Conservation (phyloP, 2,888 invertebrate species). For the Scaptodrosophila latifasciaeformis region DNA sequence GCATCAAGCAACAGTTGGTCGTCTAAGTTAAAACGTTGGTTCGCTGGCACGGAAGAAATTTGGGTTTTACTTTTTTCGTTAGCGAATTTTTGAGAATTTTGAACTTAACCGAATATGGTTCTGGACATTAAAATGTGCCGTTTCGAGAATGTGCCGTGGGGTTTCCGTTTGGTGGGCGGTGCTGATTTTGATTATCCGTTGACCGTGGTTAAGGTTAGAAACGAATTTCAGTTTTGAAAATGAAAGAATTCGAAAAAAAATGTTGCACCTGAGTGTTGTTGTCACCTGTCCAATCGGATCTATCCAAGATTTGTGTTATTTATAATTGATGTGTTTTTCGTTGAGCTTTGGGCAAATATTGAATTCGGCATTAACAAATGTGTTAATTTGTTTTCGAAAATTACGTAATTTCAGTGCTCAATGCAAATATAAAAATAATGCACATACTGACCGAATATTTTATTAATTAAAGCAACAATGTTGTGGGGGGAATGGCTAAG, state of each 20-base stretch:
- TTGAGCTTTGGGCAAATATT: no score
- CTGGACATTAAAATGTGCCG: constrained; percentile 80
- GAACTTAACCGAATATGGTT: constrained; percentile 77
- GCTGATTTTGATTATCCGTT: constrained; percentile 84
- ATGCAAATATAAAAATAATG: no score
- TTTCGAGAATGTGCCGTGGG: constrained; percentile 83
- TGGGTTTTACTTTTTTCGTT: no score
- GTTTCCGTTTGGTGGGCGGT: constrained; percentile 85
- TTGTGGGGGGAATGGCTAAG: not conserved
- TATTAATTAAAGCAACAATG: constrained; percentile 56
- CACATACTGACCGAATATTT: constrained; percentile 11
- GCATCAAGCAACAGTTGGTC: constrained; percentile 56
- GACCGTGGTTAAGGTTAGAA: constrained; percentile 83
- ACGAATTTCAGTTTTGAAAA: constrained; percentile 14
- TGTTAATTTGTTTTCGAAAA: constrained; percentile 15
- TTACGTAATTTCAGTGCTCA: no score
- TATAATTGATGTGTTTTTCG: no score
- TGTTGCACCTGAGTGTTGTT: constrained; percentile 7
- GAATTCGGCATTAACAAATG: no score
- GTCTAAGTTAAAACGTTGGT: constrained; percentile 37
- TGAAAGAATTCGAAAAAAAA: no score
- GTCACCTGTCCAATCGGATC: constrained; percentile 1
- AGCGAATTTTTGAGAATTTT: no score
- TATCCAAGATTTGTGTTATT: no score
- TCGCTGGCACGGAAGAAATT: constrained; percentile 7